These are phyloP conservation scores for Piscicola geometra DNA, from an alignment of 2,888 invertebrate species.

Conservation along the genomic window DNA sequence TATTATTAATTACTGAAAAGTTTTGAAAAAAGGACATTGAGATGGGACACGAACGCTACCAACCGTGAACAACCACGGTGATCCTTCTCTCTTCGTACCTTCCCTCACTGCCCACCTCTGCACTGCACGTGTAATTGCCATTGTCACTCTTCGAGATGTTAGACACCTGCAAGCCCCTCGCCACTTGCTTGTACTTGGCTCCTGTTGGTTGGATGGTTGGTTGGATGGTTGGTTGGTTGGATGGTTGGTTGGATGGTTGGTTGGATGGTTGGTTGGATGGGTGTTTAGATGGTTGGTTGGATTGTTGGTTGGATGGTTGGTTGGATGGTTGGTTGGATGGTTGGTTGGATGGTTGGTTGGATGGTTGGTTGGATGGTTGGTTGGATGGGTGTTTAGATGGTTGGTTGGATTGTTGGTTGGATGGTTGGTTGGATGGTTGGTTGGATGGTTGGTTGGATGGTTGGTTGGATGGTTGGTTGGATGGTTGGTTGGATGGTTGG, in stretches of 20 bases:
- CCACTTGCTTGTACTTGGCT: slow-evolving; percentile 35
- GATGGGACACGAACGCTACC: too few species aligned
- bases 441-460: slow-evolving; percentile 31
- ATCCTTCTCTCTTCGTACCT: slow-evolving; percentile 38
- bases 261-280: slow-evolving; percentile 30
- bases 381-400: slow-evolving; percentile 27
- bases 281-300: slow-evolving; percentile 22
- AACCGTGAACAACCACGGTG: slow-evolving; percentile 44
- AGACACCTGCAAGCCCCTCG: slow-evolving; percentile 42
- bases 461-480: slow-evolving; percentile 30
- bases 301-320: too few species aligned
- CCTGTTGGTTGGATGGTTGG: slow-evolving; percentile 35
- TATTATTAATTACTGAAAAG: too few species aligned
- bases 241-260: slow-evolving; percentile 30
- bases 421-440: slow-evolving; percentile 29
- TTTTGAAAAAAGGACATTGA: too few species aligned
- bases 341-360: slow-evolving; percentile 31
- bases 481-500: slow-evolving; percentile 30
- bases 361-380: slow-evolving; percentile 30
- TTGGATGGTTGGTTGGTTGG: slow-evolving; percentile 31
- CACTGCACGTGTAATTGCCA: slow-evolving; percentile 43
- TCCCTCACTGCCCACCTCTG: slow-evolving; percentile 42
- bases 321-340: slow-evolving; percentile 30
- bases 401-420: too few species aligned
- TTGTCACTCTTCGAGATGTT: slow-evolving; percentile 45